Base-by-base conservation (phyloP, 2,797 vertebrate genomes). In the Tokudaia muenninki region DNA sequence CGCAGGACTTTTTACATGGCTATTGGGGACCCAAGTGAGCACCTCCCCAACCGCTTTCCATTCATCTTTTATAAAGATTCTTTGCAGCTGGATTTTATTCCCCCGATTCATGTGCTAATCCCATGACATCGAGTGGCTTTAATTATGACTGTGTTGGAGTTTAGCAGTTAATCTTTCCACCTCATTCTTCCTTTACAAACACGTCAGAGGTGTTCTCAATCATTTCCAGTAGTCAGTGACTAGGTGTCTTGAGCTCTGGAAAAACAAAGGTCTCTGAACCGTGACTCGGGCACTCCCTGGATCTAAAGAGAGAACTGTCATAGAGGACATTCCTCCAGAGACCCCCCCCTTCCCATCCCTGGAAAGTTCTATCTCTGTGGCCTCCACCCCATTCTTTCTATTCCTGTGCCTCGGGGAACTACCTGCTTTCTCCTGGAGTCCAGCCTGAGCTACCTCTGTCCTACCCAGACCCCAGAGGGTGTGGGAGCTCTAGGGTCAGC, bases 211-310 rank as follows among this genome's bases (percentile, higher is more conserved):
- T 91, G 52, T 89, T 74, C 72, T 29, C 63, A 3, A 12, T 26
- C 67, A 37, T 95, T 86, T 94, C n/a, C 82, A 41, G 2, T 50
- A 59, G 50, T 95, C 61, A 57, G 3, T 87, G 90, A 90, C 10
- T 67, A 31, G 34, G 29, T 41, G 13, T 29, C 19, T 59, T 50
- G 79, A 72, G 16, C 13, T 79, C 75, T 72, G 65, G 74, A 59
- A 79, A 92, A 94, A 74, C 61, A 63, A 92, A 65, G 4, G 1
- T 59, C 77, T 92, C 47, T 80, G 88, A 90, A 83, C 92, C 3
- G 0, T 84, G 67, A 84, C 57, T n/a, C n/a, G 34, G 55, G 41
- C 6, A 79, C 57, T 26, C 52, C 78, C 82, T 90, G 79, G 63
- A 52, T 77, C 90, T 70, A n/a, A 17, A 77, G n/a, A 52, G 79